phyloP scores from a whole-genome alignment of 2,888 invertebrate species.

The Coronaproctus castanopsis region DNA sequence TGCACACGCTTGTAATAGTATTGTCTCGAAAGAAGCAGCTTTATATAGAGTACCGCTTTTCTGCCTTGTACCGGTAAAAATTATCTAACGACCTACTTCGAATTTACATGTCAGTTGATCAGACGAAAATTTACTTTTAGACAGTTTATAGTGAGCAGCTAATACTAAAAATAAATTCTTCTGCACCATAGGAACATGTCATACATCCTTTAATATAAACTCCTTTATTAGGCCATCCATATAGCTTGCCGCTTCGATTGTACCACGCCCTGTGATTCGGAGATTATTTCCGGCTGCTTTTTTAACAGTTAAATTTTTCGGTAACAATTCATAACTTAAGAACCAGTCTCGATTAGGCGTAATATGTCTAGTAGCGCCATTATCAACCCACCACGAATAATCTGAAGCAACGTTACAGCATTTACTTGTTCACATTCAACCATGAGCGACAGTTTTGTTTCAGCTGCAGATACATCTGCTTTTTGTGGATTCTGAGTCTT shows the following conservation, averaged over 20 bases:
- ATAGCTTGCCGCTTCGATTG: neutral
- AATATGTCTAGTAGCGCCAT: too few relatives aligned
- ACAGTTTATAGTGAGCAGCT: neutral
- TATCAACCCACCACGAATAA: too few relatives aligned
- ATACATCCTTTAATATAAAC: neutral
- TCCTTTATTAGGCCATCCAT: neutral
- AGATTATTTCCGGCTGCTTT: neutral
- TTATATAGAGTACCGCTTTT: neutral
- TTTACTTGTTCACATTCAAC: neutral
- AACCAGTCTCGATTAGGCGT: too few relatives aligned
- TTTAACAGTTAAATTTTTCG: neutral
- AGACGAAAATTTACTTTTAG: conserved; percentile 1
- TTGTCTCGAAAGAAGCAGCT: neutral
- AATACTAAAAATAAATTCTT: neutral
- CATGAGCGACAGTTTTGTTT: too few relatives aligned
- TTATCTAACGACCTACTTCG: neutral
- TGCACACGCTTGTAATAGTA: neutral
- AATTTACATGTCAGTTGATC: neutral
- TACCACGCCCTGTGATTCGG: neutral
- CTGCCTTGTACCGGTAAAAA: neutral
- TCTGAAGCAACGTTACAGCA: too few relatives aligned
- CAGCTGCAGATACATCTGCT: neutral
- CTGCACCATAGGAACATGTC: neutral
- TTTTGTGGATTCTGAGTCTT: neutral
- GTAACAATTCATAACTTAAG: neutral